Evolutionary conservation across 2,888 invertebrate genomes (phyloP).

Genomic region (Nyleta sp.): DNA sequence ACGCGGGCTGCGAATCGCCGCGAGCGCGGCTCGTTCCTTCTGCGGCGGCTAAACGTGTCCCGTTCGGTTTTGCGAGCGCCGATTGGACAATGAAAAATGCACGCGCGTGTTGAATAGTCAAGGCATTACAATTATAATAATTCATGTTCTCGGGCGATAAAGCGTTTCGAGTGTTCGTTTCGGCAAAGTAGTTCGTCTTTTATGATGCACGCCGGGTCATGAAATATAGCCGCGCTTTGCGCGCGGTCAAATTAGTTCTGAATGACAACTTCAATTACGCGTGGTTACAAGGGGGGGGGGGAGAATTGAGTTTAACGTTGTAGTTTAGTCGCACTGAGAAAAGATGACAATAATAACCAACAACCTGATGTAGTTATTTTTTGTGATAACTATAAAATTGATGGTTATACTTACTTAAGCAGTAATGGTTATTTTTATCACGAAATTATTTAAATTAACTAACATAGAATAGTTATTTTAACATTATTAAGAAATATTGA

Average conservation of each 20-base stretch:
- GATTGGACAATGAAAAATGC: conserved; percentile 52
- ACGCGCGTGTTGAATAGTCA: conserved; percentile 47
- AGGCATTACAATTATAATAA: conserved; percentile 51
- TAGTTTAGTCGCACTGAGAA: too few relatives aligned
- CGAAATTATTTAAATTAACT: too few relatives aligned
- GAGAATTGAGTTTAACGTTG: conserved; percentile 1
- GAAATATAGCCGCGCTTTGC: conserved; percentile 37
- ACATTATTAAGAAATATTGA: too few relatives aligned
- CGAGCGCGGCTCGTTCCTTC: conserved; percentile 42
- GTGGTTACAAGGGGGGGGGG: background rate
- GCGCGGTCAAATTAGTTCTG: conserved; percentile 28
- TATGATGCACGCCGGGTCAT: conserved; percentile 29
- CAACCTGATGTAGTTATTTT: too few relatives aligned
- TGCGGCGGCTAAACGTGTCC: background rate
- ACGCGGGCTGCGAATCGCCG: conserved; percentile 49
- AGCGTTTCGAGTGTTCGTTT: conserved; percentile 23
- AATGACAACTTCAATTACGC: conserved; percentile 55
- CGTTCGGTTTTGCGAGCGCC: conserved; percentile 4
- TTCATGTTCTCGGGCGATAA: conserved; percentile 24
- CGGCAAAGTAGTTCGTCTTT: conserved; percentile 43
- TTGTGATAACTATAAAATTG: too few relatives aligned
- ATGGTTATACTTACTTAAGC: too few relatives aligned
- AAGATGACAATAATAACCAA: too few relatives aligned
- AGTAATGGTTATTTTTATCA: too few relatives aligned
- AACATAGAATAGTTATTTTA: too few relatives aligned